Percentiles rank a stretch among this genome's conserved stretches.
phyloP scores from a whole-genome alignment of 2,113 vertebrate species.

The Rattus rattus region DNA sequence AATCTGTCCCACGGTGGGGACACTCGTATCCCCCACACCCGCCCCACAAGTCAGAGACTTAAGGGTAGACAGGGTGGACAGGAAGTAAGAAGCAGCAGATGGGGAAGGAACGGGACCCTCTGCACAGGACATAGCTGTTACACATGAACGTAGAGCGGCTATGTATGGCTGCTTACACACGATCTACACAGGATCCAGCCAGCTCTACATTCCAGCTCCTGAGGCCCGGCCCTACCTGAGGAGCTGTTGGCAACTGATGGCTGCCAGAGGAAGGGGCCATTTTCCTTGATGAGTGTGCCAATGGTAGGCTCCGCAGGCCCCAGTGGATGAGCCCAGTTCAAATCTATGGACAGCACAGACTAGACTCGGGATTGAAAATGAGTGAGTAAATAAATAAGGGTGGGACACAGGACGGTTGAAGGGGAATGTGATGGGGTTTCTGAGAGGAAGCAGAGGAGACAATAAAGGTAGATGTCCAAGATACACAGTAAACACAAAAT shows the following conservation, averaged over 20 bases:
- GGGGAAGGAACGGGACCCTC: too few species aligned
- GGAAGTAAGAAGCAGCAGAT: not conserved
- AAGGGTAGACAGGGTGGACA: too few species aligned
- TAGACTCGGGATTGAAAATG: not conserved
- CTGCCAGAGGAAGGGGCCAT: too few species aligned
- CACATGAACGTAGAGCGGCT: not conserved
- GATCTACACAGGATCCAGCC: not conserved
- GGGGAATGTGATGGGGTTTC: not conserved
- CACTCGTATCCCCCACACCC: not conserved
- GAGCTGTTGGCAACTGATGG: too few species aligned
- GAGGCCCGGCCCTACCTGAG: not conserved
- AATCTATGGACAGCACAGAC: not conserved
- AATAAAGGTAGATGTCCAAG: not conserved
- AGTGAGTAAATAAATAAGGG: not conserved
- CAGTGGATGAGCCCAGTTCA: not conserved
- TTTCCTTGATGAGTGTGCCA: not conserved
- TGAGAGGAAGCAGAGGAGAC: not conserved
- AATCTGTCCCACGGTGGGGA: not conserved
- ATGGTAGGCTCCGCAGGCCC: not conserved
- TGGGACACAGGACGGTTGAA: not conserved
- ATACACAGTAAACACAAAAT: not conserved
- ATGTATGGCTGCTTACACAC: not conserved
- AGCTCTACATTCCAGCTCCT: not conserved
- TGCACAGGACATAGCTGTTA: not conserved
- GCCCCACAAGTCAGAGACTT: too few species aligned